Evolutionary conservation across 2,113 vertebrate species (phyloP), one percentile per base, ranked within the genome.

Genomic region (Peromyscus maniculatus): DNA sequence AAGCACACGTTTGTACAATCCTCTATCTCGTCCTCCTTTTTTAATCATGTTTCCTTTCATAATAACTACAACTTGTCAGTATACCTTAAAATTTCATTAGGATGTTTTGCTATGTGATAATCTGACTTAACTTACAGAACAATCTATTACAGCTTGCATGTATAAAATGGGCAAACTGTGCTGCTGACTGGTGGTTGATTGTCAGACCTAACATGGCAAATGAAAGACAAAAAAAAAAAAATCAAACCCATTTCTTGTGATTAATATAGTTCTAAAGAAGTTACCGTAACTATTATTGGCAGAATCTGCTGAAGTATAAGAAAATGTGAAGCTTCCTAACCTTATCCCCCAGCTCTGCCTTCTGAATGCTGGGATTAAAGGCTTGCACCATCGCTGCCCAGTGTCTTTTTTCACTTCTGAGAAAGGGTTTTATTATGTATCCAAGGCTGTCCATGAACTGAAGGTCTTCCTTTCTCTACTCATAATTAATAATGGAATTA

Each of bases 121-220:
- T 84, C 77, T 93, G 95, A 93, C 62, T 91, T 69, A 96, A 92
- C 31, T 75, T 88, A 96, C 7, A 72, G 0, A 90, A 43, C 24
- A 83, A 62, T 46, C n/a, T 87, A 26, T 87, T 62, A 89, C n/a
- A 94, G 55, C 13, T 36, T 26, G 69, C 89, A 83, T 80, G 17
- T 71, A 43, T 92, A 94, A 97, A 88, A 94, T 66, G 9, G 46
- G 78, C 24, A 95, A 95, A 96, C 74, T 71, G 13, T 87, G 64
- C 62, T 90, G 96, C 87, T 86, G 46, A 78, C 59, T 62, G 26
- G 57, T 46, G 13, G 33, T 96, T 95, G 95, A 39, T 96, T 72
- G 91, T 96, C 84, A 75, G 66, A 95, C 39, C 43, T 67, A 91
- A 95, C 46, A 57, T 24, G 69, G 46, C 5, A 84, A 82, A 92